Evolutionary conservation across 1,140 invertebrate species (phyloP), one percentile per base, ranked within the genome.

Genomic region (Camponotus vicinus): DNA sequence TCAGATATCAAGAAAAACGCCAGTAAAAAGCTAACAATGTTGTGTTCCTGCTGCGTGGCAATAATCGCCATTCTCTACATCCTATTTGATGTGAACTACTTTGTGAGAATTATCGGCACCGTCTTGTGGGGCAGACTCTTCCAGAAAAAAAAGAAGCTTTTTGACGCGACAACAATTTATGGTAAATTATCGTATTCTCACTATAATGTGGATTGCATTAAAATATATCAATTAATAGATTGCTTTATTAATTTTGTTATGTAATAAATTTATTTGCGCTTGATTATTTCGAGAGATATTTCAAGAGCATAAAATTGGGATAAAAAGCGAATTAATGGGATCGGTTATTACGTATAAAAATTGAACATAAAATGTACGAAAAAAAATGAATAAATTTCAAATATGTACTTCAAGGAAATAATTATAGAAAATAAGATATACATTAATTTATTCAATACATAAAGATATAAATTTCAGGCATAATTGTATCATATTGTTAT

Each of bases 71-170:
- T 97, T n/a, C 93, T 97, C 11, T 98, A 97, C 90, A 94, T 97
- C 18, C 95, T 97, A 52, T 97, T 97, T 93, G 97, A 98, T 94
- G 97, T 98, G 0, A 97, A 98, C 93, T 98, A 98, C 90, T 98
- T 97, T 88, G 88, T 98, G 40, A 95, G 97, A 82, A 95, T 97
- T 57, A 93, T 95, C 5, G 96, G 97, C 66, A 97, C 97, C 0
- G 95, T 98, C 5, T 94, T 93, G 15, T 95, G 96, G 88, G 97
- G 97, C 0, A 95, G 96, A 88, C 89, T 97, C 6, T 97, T 97
- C 71, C 95, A 97, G 92, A 96, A 96, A 90, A 97, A 96, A 90
- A 96, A 95, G 80, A 97, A 97, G 86, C 92, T 97, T 15, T 96
- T 97, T 85, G 97, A 97, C 32, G 95, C 96, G 0, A 96, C 97